A percentile compares a stretch with the other conserved stretches of the same genome.
phyloP scores from a whole-genome alignment of 2,888 invertebrate genomes.

The Agriotes lineatus region DNA sequence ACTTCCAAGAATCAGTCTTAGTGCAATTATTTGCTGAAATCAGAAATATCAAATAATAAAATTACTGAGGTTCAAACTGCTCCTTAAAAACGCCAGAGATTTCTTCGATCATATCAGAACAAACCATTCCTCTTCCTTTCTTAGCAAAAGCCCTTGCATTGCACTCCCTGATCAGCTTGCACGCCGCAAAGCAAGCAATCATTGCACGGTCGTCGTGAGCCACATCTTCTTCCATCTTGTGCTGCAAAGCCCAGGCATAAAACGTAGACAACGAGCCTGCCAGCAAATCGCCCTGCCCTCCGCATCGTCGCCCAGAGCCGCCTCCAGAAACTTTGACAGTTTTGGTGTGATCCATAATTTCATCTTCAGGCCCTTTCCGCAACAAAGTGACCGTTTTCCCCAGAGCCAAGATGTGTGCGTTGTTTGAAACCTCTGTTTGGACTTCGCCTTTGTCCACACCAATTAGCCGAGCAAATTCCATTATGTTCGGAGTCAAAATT shows the following conservation, averaged over 20 bases:
- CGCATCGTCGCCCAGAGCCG: slow-evolving; percentile 92
- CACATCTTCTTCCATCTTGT: slow-evolving; percentile 61
- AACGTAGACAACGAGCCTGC: slow-evolving; percentile 90
- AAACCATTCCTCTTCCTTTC: slow-evolving; percentile 86
- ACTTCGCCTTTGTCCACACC: slow-evolving; percentile 65
- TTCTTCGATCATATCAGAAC: slow-evolving; percentile 88
- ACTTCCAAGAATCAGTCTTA: too few relatives aligned
- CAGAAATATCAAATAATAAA: not conserved
- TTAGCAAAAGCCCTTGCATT: slow-evolving; percentile 84
- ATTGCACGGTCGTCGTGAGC: slow-evolving; percentile 69
- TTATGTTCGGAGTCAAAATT: slow-evolving; percentile 90
- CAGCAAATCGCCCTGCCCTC: slow-evolving; percentile 97
- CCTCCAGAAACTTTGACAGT: slow-evolving; percentile 66
- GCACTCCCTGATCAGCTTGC: slow-evolving; percentile 83
- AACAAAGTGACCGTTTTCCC: slow-evolving; percentile 75
- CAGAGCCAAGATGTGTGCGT: slow-evolving; percentile 58
- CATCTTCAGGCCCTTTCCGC: slow-evolving; percentile 82
- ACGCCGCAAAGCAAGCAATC: slow-evolving; percentile 86
- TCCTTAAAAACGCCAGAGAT: slow-evolving; percentile 81
- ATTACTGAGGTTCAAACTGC: slow-evolving; percentile 66
- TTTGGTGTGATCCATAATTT: slow-evolving; percentile 70
- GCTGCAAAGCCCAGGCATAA: slow-evolving; percentile 81
- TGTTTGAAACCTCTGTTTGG: slow-evolving; percentile 32
- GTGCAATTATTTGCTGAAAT: not conserved
- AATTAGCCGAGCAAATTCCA: slow-evolving; percentile 87